phyloP scores from a whole-genome alignment of 1,140 invertebrate genomes.

The Temnothorax curvispinosus region DNA sequence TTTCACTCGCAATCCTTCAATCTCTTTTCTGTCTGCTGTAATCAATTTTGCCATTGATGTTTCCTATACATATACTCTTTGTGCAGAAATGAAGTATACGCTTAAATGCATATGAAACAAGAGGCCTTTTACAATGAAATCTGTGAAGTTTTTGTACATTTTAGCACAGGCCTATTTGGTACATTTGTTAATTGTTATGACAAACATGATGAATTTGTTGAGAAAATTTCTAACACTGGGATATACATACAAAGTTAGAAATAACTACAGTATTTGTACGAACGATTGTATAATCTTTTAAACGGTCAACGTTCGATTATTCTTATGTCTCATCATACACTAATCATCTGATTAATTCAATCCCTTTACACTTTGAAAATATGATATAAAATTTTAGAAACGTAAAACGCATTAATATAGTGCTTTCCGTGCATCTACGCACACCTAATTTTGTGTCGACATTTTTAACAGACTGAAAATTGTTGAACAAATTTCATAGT shows the following conservation, averaged over 20 bases:
- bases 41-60: conserved; percentile 52
- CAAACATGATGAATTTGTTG: conserved; percentile 60
- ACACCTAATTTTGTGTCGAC: not conserved
- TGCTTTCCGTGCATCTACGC: not conserved
- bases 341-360: conserved; percentile 62
- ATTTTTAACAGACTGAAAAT: not conserved
- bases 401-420: conserved; percentile 7
- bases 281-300: conserved; percentile 41
- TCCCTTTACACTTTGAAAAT: conserved; percentile 59
- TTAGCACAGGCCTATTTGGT: conserved; percentile 23
- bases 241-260: conserved; percentile 50
- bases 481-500: conserved; percentile 44
- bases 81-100: conserved; percentile 28
- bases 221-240: conserved; percentile 41
- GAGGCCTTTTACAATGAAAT: conserved; percentile 46
- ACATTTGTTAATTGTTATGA: conserved; percentile 70
- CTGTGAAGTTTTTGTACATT: conserved; percentile 57
- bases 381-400: not conserved
- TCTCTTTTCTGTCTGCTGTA: conserved; percentile 36
- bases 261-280: conserved; percentile 52
- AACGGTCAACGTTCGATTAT: conserved; percentile 45
- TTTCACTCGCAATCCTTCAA: conserved; percentile 3
- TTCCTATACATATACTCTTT: conserved; percentile 1
- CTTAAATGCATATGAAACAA: conserved; percentile 40
- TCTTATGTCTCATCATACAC: conserved; percentile 55